Conservation (phyloP, 2,113 vertebrate species). For the Nothocercus nigrocapillus region DNA sequence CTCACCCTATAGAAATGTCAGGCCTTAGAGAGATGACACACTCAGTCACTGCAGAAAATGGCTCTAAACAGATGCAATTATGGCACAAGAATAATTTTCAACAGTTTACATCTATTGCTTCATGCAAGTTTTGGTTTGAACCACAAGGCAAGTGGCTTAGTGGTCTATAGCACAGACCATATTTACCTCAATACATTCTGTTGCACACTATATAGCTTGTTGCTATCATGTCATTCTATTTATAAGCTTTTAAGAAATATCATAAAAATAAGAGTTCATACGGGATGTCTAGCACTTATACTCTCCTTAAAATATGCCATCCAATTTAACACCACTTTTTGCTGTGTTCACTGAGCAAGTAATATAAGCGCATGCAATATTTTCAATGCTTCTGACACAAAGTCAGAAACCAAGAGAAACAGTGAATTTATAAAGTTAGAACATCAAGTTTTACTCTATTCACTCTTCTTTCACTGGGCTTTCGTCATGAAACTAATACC, state of each 20-base stretch:
- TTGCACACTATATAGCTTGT: background rate
- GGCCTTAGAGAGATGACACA: accelerated
- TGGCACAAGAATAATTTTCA: background rate
- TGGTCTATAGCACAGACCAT: background rate
- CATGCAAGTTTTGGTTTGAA: background rate
- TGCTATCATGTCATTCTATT: background rate
- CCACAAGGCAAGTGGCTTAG: accelerated
- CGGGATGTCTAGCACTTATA: background rate
- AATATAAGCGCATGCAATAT: no score
- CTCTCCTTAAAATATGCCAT: background rate
- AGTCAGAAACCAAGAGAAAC: background rate
- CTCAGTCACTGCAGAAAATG: background rate
- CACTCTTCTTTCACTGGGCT: background rate
- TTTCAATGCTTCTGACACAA: background rate
- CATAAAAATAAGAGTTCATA: background rate
- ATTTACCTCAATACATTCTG: background rate
- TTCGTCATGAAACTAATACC: background rate
- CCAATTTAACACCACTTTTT: background rate
- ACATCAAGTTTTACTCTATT: background rate
- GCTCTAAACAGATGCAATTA: background rate
- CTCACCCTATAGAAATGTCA: accelerated
- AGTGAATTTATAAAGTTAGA: background rate
- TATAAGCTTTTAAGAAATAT: background rate
- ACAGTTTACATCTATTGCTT: accelerated
- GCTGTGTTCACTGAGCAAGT: background rate